Conservation (phyloP, 35 echinoderm and acorn worm species). For the Ophiothrix spiculata region DNA sequence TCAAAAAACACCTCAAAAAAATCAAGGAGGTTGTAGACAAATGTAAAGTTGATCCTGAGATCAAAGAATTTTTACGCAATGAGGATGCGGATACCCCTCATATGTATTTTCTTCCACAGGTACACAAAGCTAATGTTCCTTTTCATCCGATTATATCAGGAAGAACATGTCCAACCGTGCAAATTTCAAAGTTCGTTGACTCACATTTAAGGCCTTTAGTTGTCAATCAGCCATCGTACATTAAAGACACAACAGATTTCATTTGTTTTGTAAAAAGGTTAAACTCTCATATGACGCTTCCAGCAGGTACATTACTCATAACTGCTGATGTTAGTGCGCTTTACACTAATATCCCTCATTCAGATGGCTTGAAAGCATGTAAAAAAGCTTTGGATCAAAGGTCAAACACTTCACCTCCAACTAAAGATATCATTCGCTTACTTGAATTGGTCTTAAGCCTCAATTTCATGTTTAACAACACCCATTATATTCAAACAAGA, state of each 20-base stretch:
- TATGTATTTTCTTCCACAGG: no score
- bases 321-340: slow-evolving; percentile 30
- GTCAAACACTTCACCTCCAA: not conserved
- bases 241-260: slow-evolving; percentile 31
- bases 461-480: slow-evolving; percentile 24
- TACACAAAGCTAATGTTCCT: no score
- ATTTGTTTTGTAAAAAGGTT: not conserved
- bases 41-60: not conserved
- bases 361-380: not conserved
- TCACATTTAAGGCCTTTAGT: not conserved
- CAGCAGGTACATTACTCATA: not conserved
- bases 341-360: slow-evolving; percentile 32
- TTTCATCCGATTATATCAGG: not conserved
- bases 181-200: slow-evolving; percentile 18
- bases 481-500: slow-evolving; percentile 1
- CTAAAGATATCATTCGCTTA: not conserved
- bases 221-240: not conserved
- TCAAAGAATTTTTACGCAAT: not conserved
- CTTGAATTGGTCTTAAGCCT: slow-evolving; percentile 7
- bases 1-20: not conserved
- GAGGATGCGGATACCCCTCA: not conserved
- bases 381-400: slow-evolving; percentile 10
- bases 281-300: not conserved
- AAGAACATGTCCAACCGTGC: not conserved
- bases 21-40: not conserved